Conservation (phyloP, 2,888 invertebrate genomes). For the Deilephila porcellus region DNA sequence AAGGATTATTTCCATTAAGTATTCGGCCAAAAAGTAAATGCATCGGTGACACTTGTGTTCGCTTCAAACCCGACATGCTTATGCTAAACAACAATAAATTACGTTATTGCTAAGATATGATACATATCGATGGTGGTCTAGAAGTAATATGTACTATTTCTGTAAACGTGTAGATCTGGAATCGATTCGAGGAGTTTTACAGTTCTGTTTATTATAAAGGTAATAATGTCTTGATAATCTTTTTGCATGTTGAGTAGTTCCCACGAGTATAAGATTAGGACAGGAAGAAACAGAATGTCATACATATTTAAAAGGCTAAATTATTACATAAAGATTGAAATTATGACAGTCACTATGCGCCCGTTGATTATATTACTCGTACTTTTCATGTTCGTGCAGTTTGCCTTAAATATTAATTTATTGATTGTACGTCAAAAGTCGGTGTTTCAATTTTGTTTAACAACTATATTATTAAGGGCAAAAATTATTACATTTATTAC, state of each 20-base stretch:
- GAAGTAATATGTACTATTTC: not conserved
- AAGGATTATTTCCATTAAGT: conserved; percentile 21
- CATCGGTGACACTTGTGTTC: conserved; percentile 9
- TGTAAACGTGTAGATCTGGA: too few species aligned
- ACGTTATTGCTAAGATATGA: not conserved
- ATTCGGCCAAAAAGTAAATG: conserved; percentile 17
- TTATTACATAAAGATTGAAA: not conserved
- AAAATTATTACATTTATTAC: not conserved
- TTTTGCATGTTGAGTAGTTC: too few species aligned
- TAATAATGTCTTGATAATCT: not conserved
- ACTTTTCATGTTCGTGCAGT: not conserved
- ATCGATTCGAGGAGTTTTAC: not conserved
- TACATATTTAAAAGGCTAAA: too few species aligned
- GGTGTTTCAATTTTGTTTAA: conserved; percentile 7
- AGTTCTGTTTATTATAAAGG: not conserved
- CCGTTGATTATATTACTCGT: not conserved
- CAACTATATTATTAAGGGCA: conserved; percentile 5
- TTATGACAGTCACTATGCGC: not conserved
- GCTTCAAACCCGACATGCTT: not conserved
- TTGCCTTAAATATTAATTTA: conserved; percentile 5
- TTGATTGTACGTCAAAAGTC: conserved; percentile 25
- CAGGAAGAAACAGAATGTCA: too few species aligned
- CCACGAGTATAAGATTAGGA: too few species aligned
- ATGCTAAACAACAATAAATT: not conserved
- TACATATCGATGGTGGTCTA: not conserved